Conservation (phyloP, 1,140 invertebrate genomes). For the Colletes gigas region DNA sequence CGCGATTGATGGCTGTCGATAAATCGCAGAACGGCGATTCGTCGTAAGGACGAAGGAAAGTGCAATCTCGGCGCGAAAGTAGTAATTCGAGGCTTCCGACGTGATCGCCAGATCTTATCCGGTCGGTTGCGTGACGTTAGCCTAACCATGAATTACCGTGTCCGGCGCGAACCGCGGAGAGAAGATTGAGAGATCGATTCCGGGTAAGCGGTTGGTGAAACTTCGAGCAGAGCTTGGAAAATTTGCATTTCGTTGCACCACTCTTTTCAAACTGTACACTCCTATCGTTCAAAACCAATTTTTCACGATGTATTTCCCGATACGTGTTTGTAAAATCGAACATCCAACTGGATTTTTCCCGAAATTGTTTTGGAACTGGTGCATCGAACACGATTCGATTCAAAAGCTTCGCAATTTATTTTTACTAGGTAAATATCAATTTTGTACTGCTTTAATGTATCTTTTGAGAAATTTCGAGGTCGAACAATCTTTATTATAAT, state of each 20-base stretch:
- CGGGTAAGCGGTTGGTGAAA: not conserved
- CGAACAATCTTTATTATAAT: no score
- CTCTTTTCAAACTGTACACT: not conserved
- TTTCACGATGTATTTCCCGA: not conserved
- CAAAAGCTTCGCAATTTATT: no score
- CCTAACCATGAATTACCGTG: slow-evolving; percentile 15
- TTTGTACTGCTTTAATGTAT: no score
- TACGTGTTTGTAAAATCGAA: no score
- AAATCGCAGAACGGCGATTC: not conserved
- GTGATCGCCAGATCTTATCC: slow-evolving; percentile 3
- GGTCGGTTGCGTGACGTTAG: slow-evolving; percentile 7
- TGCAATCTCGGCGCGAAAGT: slow-evolving; percentile 15
- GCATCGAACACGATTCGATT: no score
- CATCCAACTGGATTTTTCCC: no score
- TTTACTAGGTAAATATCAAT: no score
- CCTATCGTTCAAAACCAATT: not conserved
- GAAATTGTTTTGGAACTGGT: no score
- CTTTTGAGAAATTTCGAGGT: no score
- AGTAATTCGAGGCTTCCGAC: slow-evolving; percentile 6
- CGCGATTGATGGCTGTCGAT: not conserved
- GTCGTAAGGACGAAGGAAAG: not conserved
- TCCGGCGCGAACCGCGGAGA: not conserved
- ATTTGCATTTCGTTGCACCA: not conserved
- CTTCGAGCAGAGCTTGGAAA: not conserved
- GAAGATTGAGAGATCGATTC: slow-evolving; percentile 1